Conservation (phyloP, 1,140 invertebrate genomes). For the Heterodera schachtii region DNA sequence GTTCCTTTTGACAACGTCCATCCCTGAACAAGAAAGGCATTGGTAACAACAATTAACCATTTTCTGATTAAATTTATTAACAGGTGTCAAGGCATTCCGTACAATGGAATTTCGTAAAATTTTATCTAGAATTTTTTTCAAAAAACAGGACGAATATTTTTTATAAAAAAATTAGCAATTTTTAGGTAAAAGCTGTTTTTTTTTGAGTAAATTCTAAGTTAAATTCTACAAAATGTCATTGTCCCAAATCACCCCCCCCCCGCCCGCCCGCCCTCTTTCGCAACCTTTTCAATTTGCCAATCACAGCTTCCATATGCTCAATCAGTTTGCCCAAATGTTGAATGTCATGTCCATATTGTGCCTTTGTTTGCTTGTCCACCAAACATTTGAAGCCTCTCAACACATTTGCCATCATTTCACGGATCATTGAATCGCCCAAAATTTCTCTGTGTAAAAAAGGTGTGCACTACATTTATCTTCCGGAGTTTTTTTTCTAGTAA, state of each 20-base stretch:
- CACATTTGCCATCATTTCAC: not conserved
- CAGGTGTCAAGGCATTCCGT: too few relatives aligned
- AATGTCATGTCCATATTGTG: not conserved
- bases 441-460: not conserved
- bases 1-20: not conserved
- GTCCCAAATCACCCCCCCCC: too few relatives aligned
- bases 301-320: not conserved
- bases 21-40: not conserved
- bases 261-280: too few relatives aligned
- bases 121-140: too few relatives aligned
- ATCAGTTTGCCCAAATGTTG: conserved; percentile 6
- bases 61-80: not conserved
- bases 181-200: too few relatives aligned
- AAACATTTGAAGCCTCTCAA: not conserved
- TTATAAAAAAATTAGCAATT: too few relatives aligned
- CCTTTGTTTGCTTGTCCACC: not conserved
- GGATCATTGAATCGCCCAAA: not conserved
- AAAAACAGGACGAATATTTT: too few relatives aligned
- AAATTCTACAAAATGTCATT: too few relatives aligned
- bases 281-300: not conserved
- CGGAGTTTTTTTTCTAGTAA: too few relatives aligned
- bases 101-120: too few relatives aligned
- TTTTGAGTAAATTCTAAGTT: too few relatives aligned
- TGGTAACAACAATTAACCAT: not conserved
- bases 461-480: too few relatives aligned